Evolutionary conservation across 2,888 invertebrate species (phyloP).

Genomic region (Eretmocerus hayati): DNA sequence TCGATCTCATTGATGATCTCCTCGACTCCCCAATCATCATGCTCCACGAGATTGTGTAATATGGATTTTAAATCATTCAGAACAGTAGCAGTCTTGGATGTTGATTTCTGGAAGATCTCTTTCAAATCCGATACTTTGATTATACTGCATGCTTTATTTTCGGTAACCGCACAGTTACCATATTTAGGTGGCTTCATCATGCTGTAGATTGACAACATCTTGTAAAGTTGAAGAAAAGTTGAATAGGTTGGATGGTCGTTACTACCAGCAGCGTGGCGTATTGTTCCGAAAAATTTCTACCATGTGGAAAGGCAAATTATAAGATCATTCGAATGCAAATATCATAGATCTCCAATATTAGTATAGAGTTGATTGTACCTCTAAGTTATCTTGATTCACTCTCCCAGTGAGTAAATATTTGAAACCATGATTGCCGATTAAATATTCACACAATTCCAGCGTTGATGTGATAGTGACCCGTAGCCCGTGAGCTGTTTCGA

Average conservation of each 20-base stretch:
- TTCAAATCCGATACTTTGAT: background rate
- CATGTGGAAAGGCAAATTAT: background rate
- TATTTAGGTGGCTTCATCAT: background rate
- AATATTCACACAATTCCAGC: background rate
- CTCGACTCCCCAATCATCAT: background rate
- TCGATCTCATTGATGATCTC: too few relatives aligned
- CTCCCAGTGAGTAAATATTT: background rate
- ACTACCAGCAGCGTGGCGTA: background rate
- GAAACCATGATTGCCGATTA: background rate
- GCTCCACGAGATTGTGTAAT: background rate
- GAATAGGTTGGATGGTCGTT: background rate
- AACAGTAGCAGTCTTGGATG: background rate
- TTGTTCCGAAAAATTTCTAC: background rate
- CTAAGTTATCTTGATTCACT: background rate
- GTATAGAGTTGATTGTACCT: background rate
- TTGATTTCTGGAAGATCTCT: background rate
- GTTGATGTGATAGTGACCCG: background rate
- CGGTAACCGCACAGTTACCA: background rate
- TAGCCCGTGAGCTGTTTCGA: background rate
- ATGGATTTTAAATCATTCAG: background rate
- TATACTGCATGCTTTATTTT: background rate
- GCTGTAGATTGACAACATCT: background rate
- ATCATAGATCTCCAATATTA: too few relatives aligned
- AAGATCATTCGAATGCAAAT: background rate
- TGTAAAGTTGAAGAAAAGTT: background rate